A percentile compares a stretch with the other conserved stretches of the same genome.
Conservation (phyloP, 2,113 vertebrate species). For the Pseudorhombus dupliciocellatus region DNA sequence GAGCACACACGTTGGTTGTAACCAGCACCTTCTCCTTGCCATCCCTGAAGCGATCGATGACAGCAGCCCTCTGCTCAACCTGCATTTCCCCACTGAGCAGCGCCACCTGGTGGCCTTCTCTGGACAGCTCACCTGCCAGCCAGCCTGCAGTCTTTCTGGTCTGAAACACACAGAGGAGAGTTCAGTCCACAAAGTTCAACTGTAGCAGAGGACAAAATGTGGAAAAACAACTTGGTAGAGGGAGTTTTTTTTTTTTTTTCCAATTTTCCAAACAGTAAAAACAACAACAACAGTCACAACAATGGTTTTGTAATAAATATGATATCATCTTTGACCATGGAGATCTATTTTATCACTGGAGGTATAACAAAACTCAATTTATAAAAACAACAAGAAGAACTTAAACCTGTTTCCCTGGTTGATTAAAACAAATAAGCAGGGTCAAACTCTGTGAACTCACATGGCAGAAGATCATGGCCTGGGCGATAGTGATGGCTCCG, state of each 20-base stretch:
- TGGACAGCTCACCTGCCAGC: conserved; percentile 93
- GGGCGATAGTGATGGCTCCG: conserved; percentile 92
- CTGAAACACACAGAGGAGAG: conserved; percentile 67
- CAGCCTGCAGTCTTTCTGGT: conserved; percentile 94
- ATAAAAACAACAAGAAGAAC: neutral
- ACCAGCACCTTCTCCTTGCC: conserved; percentile 98
- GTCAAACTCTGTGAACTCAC: conserved; percentile 78
- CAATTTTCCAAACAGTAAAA: too few relatives aligned
- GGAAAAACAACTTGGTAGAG: neutral
- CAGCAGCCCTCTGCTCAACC: conserved; percentile 95
- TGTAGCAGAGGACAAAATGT: neutral
- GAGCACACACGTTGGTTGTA: conserved; percentile 97
- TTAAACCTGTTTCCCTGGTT: neutral
- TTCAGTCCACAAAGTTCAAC: neutral
- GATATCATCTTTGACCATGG: too few relatives aligned
- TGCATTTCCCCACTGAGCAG: conserved; percentile 97
- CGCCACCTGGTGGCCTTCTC: conserved; percentile 95
- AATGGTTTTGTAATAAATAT: too few relatives aligned
- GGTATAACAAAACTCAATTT: too few relatives aligned
- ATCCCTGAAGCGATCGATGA: conserved; percentile 94
- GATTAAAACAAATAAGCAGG: neutral
- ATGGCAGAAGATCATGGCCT: conserved; percentile 97
- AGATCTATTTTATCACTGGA: too few relatives aligned
- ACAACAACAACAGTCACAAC: too few relatives aligned
- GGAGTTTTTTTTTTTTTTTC: neutral